Conservation (phyloP, 2,888 invertebrate species). For the Drosophila atripex region DNA sequence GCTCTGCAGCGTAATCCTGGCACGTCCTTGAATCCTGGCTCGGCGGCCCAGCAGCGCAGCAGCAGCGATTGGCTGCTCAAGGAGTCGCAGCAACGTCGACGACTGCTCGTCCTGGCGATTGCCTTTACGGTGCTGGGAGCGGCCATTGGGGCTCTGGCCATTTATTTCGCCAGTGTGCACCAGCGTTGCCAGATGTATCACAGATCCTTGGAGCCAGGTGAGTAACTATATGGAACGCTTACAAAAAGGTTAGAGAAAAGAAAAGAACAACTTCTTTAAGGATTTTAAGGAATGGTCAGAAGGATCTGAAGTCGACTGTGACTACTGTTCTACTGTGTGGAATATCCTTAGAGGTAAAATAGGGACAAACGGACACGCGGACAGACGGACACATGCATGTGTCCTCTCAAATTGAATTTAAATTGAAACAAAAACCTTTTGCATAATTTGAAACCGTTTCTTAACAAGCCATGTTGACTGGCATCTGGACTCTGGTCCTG, state of each 20-base stretch:
- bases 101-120: constrained; percentile 81
- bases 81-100: constrained; percentile 89
- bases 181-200: constrained; percentile 60
- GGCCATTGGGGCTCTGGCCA: constrained; percentile 82
- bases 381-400: too few relatives aligned
- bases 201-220: constrained; percentile 55
- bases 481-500: neutral
- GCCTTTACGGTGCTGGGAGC: constrained; percentile 83
- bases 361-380: too few relatives aligned
- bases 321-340: neutral
- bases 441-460: neutral
- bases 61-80: constrained; percentile 85
- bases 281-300: too few relatives aligned
- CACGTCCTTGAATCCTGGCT: neutral
- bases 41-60: constrained; percentile 4
- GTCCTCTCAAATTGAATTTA: too few relatives aligned
- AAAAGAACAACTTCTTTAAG: too few relatives aligned
- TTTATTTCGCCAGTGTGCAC: constrained; percentile 82
- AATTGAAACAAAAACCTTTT: neutral
- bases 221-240: constrained; percentile 6
- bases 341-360: neutral
- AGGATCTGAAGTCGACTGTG: too few relatives aligned
- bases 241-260: too few relatives aligned
- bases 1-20: constrained; percentile 65
- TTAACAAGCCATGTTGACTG: neutral